Conservation (phyloP, 1,140 invertebrate genomes). For the Ptiloglossa arizonensis region DNA sequence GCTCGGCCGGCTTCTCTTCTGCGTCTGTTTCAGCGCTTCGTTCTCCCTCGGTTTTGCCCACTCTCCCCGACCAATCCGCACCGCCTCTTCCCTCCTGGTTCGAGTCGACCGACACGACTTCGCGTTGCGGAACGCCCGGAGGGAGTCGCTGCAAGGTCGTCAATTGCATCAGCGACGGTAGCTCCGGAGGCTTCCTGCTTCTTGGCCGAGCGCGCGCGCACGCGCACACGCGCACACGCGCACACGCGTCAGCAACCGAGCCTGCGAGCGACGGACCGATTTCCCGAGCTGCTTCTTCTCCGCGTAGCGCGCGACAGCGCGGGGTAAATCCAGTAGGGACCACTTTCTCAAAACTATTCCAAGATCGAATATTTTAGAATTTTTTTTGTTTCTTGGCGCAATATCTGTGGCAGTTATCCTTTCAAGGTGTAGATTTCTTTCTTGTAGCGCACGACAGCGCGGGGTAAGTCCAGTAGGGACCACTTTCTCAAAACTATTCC, state of each 20-base stretch:
- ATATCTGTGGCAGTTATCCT: too few relatives aligned
- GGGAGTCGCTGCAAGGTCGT: constrained; percentile 47
- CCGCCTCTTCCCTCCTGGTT: constrained; percentile 14
- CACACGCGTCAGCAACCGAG: neutral
- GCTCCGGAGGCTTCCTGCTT: constrained; percentile 29
- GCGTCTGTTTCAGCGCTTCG: neutral
- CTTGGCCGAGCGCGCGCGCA: neutral
- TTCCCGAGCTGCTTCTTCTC: neutral
- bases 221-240: too few relatives aligned
- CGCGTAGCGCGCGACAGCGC: too few relatives aligned
- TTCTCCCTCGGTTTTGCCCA: constrained; percentile 9
- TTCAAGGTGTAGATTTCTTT: too few relatives aligned
- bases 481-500: too few relatives aligned
- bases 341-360: too few relatives aligned
- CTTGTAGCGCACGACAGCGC: too few relatives aligned
- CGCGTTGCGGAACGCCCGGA: constrained; percentile 40
- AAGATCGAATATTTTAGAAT: too few relatives aligned
- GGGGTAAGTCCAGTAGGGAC: too few relatives aligned
- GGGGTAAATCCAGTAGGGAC: too few relatives aligned
- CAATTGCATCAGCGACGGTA: constrained; percentile 47
- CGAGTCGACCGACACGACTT: constrained; percentile 12
- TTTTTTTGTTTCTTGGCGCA: too few relatives aligned
- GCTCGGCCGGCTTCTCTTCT: neutral
- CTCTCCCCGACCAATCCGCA: constrained; percentile 4
- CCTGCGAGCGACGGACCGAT: neutral